Percentiles rank a stretch among this genome's conserved stretches.
Conservation (phyloP, 2,888 invertebrate genomes). For the Opisthograptis luteolata region DNA sequence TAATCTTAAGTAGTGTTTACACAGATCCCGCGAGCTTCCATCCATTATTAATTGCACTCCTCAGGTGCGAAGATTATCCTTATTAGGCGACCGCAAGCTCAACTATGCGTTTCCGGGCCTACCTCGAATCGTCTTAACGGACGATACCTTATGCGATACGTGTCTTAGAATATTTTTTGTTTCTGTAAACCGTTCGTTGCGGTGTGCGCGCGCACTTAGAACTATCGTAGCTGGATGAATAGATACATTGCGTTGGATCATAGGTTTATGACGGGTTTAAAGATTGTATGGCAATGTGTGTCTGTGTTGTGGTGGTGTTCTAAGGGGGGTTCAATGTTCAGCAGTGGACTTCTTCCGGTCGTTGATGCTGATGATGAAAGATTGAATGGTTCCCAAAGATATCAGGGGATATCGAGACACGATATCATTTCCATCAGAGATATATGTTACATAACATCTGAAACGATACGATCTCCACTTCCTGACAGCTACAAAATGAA, state of each 20-base stretch:
- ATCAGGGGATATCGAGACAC: not conserved
- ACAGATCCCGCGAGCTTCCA: constrained; percentile 54
- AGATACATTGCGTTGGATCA: not conserved
- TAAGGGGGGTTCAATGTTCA: too few relatives aligned
- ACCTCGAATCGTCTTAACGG: constrained; percentile 34
- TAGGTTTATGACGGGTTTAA: too few relatives aligned
- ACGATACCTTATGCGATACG: constrained; percentile 27
- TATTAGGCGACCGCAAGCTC: constrained; percentile 74
- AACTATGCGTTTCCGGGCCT: constrained; percentile 54
- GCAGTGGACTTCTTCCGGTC: too few relatives aligned
- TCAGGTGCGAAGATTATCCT: constrained; percentile 80
- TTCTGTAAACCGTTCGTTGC: constrained; percentile 6
- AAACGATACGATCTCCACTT: constrained; percentile 20
- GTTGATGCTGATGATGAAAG: too few relatives aligned
- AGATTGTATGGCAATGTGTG: too few relatives aligned
- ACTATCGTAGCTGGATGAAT: not conserved
- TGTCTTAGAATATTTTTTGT: constrained; percentile 25
- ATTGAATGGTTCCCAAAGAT: too few relatives aligned
- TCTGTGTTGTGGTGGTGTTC: too few relatives aligned
- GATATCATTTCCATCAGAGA: not conserved
- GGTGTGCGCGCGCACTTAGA: not conserved
- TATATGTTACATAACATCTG: constrained; percentile 1
- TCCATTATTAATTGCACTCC: constrained; percentile 82
- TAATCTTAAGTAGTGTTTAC: constrained; percentile 61
- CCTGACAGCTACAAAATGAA: constrained; percentile 9